Base-by-base conservation (phyloP, 2,113 vertebrate genomes). In the Gadus chalcogrammus region DNA sequence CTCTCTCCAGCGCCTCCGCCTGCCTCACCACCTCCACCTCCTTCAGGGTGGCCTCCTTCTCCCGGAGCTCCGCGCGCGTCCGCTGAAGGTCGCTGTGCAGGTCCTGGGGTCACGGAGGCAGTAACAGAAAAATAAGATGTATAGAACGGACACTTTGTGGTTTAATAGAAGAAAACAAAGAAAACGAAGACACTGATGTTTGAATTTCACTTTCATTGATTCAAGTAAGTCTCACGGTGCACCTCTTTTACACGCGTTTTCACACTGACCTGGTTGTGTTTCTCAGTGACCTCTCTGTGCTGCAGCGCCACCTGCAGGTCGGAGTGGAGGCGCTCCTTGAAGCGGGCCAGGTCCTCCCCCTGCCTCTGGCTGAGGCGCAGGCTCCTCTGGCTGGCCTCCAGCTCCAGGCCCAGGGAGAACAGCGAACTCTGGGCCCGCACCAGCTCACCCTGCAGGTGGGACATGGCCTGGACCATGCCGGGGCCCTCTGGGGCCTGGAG, bases 351-450 rank as follows among this genome's bases (percentile, higher is more conserved):
- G 71, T 97, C 94, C 0, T 89, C 80, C 64, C 94, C 87, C 13
- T 94, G 93, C 69, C 92, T 92, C 62, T 95, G 95, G 68, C 89
- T 95, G 82, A 93, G 94, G 16, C 79, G 83, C 3, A 93, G 84
- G 70, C 79, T 84, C 79, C 94, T 90, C 85, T 94, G 94, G 65
- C 92, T 90, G 64, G 92, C 91, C 84, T 94, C 95, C 56, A 97
- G 85, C 85, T 98, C 94, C 79, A 97, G 89, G 67, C 95, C 95
- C 42, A 93, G 93, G 61, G 90, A 92, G 91, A 98, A 97, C 55
- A 98, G 87, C 0, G 90, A 85, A 42, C 93, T 95, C 84, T 97
- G 95, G 38, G 95, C 90, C 9, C 92, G 91, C 0, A 96, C 92
- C 15, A 93, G 82, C 69, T 94, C 93, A 22, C 83, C 83, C 62